Evolutionary conservation across 2,113 vertebrate species (phyloP).

Genomic region (Heterocephalus glaber): DNA sequence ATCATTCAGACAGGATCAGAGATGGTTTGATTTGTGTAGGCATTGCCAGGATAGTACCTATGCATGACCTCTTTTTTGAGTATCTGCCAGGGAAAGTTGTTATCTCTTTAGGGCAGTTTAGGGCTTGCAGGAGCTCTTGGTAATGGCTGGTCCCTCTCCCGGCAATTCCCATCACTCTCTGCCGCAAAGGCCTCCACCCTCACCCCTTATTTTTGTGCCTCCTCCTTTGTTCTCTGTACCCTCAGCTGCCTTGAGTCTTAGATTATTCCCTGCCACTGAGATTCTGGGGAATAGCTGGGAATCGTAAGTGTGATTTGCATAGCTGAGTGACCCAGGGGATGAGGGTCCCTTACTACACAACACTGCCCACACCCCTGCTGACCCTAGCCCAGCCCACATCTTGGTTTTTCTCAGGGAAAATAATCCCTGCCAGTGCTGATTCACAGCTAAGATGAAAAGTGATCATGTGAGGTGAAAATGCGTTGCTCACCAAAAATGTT

Average conservation of each 20-base stretch:
- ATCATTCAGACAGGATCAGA: neutral
- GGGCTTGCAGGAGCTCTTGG: neutral
- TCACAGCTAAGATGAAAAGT: neutral
- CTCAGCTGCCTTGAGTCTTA: neutral
- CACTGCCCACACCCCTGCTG: rapidly evolving
- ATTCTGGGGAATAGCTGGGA: neutral
- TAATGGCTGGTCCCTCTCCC: neutral
- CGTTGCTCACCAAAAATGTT: neutral
- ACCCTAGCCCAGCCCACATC: neutral
- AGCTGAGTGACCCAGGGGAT: neutral
- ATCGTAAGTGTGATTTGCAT: rapidly evolving
- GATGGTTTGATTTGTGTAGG: neutral
- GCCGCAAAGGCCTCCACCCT: neutral
- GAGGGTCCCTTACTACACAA: neutral
- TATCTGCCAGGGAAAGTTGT: conserved; percentile 7
- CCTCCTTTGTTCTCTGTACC: neutral
- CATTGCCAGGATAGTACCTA: neutral
- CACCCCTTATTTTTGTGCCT: neutral
- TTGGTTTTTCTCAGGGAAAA: neutral
- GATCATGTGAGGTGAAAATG: neutral
- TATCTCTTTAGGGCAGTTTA: neutral
- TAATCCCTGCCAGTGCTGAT: neutral
- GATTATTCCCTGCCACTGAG: neutral
- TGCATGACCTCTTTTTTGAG: conserved; percentile 19
- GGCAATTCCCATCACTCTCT: neutral